Base-by-base conservation (phyloP, 2,888 invertebrate genomes). In the Lordiphosa andalusiaca region DNA sequence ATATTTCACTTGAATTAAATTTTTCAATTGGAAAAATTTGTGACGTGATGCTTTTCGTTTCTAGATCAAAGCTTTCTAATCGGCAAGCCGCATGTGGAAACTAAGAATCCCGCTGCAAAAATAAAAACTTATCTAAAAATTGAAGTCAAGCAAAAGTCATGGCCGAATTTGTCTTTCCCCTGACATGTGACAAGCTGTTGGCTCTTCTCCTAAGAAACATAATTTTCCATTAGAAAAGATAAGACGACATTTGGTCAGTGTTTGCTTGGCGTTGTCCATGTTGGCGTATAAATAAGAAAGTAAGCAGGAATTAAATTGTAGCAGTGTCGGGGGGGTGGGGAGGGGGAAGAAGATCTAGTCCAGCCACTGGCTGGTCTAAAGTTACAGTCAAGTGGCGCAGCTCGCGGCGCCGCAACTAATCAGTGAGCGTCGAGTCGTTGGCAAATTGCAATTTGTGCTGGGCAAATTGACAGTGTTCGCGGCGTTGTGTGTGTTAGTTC, bases 181-280 rank as follows among this genome's bases (percentile, higher is more conserved):
- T 46, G 62, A 60, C 54, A 65, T 41, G 48, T 65, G 54, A 54
- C 53, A 56, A 56, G 47, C 30, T 30, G 9, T 30, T 40, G 35
- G 39, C 51, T 44, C 49, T 41, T 42, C 47, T 44, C 46, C 61
- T 49, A 46, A 30, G 44, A 65, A 52, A 76, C 73, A 77, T 76
- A 56, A 73, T 73, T 76, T 76, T 69, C 71, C 57, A 76, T 76
- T 76, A 78, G 42, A 70, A 30, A 57, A 56, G 57, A 67, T 60
- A 70, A 59, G 47, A 44, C 51, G 41, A 65, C 37, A 58, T 53
- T 59, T 46, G 53, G 69, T 47, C 71, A 55, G 33, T 39, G 13
- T 16, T 36, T 53, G 44, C 53, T 54, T 50, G 41, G 40, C 59
- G 55, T 38, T n/a, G 23, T 23, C 23, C 23, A 23, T 23, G 23